Conservation (phyloP, 2,888 invertebrate species). For the Hyalella azteca region DNA sequence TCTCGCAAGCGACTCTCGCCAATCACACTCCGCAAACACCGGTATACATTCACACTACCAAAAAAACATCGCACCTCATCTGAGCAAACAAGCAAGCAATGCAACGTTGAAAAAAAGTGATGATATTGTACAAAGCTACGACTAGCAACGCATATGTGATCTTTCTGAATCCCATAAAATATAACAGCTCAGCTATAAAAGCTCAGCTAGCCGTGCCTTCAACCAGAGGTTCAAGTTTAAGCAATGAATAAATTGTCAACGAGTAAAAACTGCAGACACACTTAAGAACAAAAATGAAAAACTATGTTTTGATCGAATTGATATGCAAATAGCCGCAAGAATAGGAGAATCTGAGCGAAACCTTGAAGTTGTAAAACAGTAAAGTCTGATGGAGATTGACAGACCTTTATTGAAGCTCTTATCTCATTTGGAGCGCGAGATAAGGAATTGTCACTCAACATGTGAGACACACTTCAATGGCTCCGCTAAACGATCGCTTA, state of each 20-base stretch:
- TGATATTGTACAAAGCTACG: too few relatives aligned
- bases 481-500: conserved; percentile 21
- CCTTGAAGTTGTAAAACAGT: background rate
- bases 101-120: too few relatives aligned
- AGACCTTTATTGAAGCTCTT: conserved; percentile 22
- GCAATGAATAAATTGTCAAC: too few relatives aligned
- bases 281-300: too few relatives aligned
- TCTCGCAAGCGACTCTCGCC: conserved; percentile 9
- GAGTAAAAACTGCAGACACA: too few relatives aligned
- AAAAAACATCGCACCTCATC: background rate
- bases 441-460: conserved; percentile 18
- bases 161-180: too few relatives aligned
- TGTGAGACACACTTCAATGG: background rate
- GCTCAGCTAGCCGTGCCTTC: too few relatives aligned
- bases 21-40: conserved; percentile 21
- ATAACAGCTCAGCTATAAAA: too few relatives aligned
- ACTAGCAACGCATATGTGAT: too few relatives aligned
- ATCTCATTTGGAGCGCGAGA: conserved; percentile 30
- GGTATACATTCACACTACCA: conserved; percentile 7
- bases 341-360: background rate
- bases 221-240: too few relatives aligned
- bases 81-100: background rate
- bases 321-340: background rate
- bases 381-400: conserved; percentile 14
- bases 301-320: too few relatives aligned